These are phyloP conservation scores for Scartelaos histophorus DNA, from an alignment of 2,113 vertebrate genomes.

Conservation along the genomic window DNA sequence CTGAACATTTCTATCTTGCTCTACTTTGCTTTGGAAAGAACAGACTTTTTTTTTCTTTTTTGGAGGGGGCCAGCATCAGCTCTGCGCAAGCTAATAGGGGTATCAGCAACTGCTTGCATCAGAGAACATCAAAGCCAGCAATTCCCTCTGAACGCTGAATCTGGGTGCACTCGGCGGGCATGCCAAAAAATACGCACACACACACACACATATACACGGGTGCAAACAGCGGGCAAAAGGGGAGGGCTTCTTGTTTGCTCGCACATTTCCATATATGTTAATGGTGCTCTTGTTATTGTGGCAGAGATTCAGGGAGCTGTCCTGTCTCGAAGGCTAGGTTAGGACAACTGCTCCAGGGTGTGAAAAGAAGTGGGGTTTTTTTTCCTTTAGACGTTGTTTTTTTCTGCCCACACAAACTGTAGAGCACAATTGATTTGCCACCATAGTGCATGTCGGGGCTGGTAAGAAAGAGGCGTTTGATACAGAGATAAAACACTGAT, in stretches of 20 bases:
- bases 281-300: constrained; percentile 67
- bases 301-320: constrained; percentile 50
- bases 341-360: constrained; percentile 29
- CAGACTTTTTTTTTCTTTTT: constrained; percentile 12
- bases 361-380: constrained; percentile 7
- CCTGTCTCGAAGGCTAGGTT: constrained; percentile 48
- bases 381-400: constrained; percentile 24
- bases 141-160: constrained; percentile 71
- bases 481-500: constrained; percentile 47
- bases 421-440: constrained; percentile 43
- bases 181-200: constrained; percentile 39
- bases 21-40: constrained; percentile 8
- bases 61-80: constrained; percentile 58
- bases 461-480: constrained; percentile 60
- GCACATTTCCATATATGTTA: constrained; percentile 77
- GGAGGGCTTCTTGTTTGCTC: constrained; percentile 62
- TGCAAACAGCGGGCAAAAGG: constrained; percentile 71
- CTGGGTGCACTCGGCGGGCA: constrained; percentile 72
- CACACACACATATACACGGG: constrained; percentile 32
- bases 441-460: constrained; percentile 36
- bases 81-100: constrained; percentile 74
- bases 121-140: constrained; percentile 77
- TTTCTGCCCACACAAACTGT: constrained; percentile 26
- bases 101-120: constrained; percentile 73
- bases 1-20: constrained; percentile 52